A percentile compares a stretch with the other conserved stretches of the same genome.
Evolutionary conservation across 2,888 invertebrate species (phyloP).

Genomic region (Hirtodrosophila duncani): DNA sequence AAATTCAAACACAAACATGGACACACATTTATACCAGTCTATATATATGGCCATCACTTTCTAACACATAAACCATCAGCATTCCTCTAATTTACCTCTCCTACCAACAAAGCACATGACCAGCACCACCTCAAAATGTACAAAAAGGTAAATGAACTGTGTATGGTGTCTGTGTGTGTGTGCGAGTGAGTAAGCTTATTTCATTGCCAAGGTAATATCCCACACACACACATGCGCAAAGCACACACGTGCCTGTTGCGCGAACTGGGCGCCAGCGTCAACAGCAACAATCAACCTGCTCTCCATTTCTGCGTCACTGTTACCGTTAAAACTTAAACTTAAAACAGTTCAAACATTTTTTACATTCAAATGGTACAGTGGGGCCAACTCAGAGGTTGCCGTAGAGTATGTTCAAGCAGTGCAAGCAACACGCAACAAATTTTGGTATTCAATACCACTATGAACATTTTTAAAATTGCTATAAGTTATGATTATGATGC

Average conservation of each 20-base stretch:
- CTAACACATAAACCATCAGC: slow-evolving; percentile 16
- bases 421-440: too few relatives aligned
- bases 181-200: slow-evolving; percentile 36
- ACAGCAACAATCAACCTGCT: slow-evolving; percentile 45
- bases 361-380: too few relatives aligned
- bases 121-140: slow-evolving; percentile 29
- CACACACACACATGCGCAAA: slow-evolving; percentile 13
- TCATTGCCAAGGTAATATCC: slow-evolving; percentile 57
- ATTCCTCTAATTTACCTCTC: slow-evolving; percentile 52
- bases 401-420: too few relatives aligned
- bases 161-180: slow-evolving; percentile 4
- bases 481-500: too few relatives aligned
- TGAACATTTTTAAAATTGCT: too few relatives aligned
- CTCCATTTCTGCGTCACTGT: slow-evolving; percentile 67
- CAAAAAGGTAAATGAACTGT: slow-evolving; percentile 50
- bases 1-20: slow-evolving; percentile 8
- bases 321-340: slow-evolving; percentile 77
- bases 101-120: slow-evolving; percentile 20
- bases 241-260: slow-evolving; percentile 10
- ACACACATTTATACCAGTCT: neutral
- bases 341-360: slow-evolving; percentile 78
- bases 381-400: too few relatives aligned
- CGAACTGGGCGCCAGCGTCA: too few relatives aligned
- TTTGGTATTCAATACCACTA: too few relatives aligned
- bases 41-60: slow-evolving; percentile 13